phyloP scores from a whole-genome alignment of 1,140 invertebrate species.

The Cotesia chilonis region DNA sequence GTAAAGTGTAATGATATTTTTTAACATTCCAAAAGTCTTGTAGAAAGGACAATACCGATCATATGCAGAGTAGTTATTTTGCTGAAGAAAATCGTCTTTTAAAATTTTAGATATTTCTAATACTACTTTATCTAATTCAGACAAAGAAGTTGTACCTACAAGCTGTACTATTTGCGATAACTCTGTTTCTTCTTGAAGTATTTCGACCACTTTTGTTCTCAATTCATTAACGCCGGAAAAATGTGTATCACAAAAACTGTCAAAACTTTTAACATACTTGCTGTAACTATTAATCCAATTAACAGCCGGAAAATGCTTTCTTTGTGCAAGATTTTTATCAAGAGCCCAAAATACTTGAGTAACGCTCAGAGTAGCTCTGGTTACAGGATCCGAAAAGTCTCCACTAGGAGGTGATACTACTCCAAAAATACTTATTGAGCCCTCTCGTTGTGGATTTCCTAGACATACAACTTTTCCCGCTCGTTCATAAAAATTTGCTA shows the following conservation, averaged over 20 bases:
- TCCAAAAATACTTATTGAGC: constrained; percentile 98
- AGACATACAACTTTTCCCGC: constrained; percentile 97
- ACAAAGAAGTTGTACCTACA: constrained; percentile 98
- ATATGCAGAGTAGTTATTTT: constrained; percentile 96
- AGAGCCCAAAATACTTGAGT: constrained; percentile 98
- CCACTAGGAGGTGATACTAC: constrained; percentile 99
- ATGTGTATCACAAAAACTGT: constrained; percentile 99
- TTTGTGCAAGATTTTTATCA: constrained; percentile 98
- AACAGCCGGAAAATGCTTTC: constrained; percentile 99
- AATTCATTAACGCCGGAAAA: constrained; percentile 96
- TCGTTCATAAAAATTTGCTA: constrained; percentile 99
- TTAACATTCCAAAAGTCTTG: constrained; percentile 99
- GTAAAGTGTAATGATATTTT: constrained; percentile 98
- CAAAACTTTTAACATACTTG: constrained; percentile 97
- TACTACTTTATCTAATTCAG: constrained; percentile 99
- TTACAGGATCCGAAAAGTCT: constrained; percentile 99
- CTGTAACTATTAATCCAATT: constrained; percentile 99
- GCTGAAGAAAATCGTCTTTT: constrained; percentile 99
- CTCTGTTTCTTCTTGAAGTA: constrained; percentile 99
- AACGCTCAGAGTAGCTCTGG: constrained; percentile 98
- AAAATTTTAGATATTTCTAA: constrained; percentile 97
- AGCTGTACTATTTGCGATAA: constrained; percentile 99
- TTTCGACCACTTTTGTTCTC: constrained; percentile 93
- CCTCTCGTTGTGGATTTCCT: constrained; percentile 97
- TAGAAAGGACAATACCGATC: constrained; percentile 99